phyloP scores from a whole-genome alignment of 2,888 invertebrate species.

The Aelia acuminata region DNA sequence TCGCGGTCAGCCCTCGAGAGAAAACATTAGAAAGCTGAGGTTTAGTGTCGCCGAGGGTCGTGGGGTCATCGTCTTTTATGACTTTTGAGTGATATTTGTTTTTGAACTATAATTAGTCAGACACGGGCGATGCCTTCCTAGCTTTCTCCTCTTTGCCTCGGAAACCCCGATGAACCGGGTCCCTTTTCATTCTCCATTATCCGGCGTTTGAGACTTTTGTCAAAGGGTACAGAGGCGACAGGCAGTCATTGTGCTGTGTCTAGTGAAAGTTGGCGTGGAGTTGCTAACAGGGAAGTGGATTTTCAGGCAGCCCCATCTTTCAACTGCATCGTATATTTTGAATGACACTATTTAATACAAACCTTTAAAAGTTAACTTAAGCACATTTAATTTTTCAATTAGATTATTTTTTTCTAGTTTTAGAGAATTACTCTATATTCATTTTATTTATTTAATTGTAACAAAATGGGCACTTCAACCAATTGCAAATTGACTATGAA shows the following conservation, averaged over 20 bases:
- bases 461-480: too few relatives aligned
- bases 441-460: too few relatives aligned
- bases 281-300: background rate
- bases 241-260: slow-evolving; percentile 31
- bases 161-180: background rate
- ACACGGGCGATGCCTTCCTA: background rate
- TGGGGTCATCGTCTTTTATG: slow-evolving; percentile 23
- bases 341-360: too few relatives aligned
- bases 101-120: slow-evolving; percentile 13
- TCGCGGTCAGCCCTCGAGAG: slow-evolving; percentile 26
- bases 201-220: background rate
- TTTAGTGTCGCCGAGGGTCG: slow-evolving; percentile 45
- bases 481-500: too few relatives aligned
- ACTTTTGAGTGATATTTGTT: slow-evolving; percentile 50
- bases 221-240: background rate
- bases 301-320: background rate
- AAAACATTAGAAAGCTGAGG: slow-evolving; percentile 39
- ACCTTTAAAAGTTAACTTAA: too few relatives aligned
- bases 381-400: too few relatives aligned
- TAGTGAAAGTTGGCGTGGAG: slow-evolving; percentile 21
- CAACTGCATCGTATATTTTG: too few relatives aligned
- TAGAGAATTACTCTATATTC: too few relatives aligned
- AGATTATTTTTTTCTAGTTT: too few relatives aligned
- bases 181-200: background rate
- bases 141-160: background rate